Percentiles rank a stretch among this genome's conserved stretches.
phyloP scores from a whole-genome alignment of 1,140 invertebrate species.

The Pogonomyrmex barbatus region DNA sequence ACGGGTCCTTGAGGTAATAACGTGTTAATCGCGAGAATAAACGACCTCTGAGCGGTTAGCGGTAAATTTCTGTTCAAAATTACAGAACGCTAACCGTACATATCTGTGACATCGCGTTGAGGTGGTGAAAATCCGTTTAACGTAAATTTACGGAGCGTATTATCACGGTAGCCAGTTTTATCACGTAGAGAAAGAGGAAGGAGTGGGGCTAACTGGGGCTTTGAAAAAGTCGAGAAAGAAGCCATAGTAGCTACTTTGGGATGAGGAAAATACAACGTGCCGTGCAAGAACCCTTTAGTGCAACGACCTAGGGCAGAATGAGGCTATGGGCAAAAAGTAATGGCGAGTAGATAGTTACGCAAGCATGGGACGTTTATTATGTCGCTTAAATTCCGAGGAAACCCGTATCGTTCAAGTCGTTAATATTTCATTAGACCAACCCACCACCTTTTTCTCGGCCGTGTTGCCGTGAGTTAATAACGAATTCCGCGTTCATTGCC shows the following conservation, averaged over 20 bases:
- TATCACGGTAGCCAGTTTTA: slow-evolving; percentile 21
- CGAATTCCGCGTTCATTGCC: slow-evolving; percentile 58
- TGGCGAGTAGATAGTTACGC: slow-evolving; percentile 26
- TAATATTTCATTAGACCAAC: slow-evolving; percentile 75
- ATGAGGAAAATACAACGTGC: slow-evolving; percentile 48
- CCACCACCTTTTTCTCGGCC: slow-evolving; percentile 51
- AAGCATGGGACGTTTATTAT: slow-evolving; percentile 54
- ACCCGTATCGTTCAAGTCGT: slow-evolving; percentile 66
- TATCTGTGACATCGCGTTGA: slow-evolving; percentile 33
- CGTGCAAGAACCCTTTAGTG: slow-evolving; percentile 24
- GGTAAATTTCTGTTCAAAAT: slow-evolving; percentile 38
- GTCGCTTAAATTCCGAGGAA: slow-evolving; percentile 53
- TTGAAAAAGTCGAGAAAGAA: slow-evolving; percentile 39
- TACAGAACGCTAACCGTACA: slow-evolving; percentile 13
- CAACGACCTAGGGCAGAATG: slow-evolving; percentile 30
- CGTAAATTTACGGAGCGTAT: slow-evolving; percentile 52
- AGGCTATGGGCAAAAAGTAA: slow-evolving; percentile 50
- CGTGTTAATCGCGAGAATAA: slow-evolving; percentile 44
- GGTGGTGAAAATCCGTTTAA: slow-evolving; percentile 51
- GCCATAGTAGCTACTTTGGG: slow-evolving; percentile 16
- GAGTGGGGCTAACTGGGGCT: not conserved
- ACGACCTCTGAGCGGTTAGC: not conserved
- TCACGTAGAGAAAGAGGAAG: not conserved
- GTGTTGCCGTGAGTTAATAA: slow-evolving; percentile 65
- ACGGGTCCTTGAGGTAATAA: slow-evolving; percentile 10